phyloP scores from a whole-genome alignment of 35 echinoderm and acorn worm genomes.

The Anneissia japonica region DNA sequence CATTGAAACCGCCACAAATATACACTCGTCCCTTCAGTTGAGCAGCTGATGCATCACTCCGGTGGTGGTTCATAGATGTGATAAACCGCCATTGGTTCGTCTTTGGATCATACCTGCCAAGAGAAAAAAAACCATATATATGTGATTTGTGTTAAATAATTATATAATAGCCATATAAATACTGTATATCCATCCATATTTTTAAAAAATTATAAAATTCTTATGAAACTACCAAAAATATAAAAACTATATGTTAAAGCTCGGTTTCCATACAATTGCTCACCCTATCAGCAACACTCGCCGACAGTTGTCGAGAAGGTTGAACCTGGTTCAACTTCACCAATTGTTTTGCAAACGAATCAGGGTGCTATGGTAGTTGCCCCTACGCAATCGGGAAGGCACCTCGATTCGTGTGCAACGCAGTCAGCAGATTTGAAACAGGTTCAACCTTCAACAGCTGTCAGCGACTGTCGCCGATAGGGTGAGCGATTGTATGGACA shows the following conservation, averaged over 20 bases:
- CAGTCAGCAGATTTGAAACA: too few species aligned
- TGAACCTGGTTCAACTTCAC: background rate
- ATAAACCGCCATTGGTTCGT: conserved; percentile 84
- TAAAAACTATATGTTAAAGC: background rate
- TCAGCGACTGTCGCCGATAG: too few species aligned
- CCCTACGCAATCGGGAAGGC: background rate
- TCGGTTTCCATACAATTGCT: background rate
- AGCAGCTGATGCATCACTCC: conserved; percentile 81
- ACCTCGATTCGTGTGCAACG: too few species aligned
- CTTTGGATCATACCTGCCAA: conserved; percentile 52
- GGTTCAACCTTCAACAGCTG: too few species aligned
- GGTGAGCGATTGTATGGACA: background rate
- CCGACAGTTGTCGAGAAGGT: background rate
- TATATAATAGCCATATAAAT: too few species aligned
- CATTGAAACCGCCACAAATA: conserved; percentile 96
- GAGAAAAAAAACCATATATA: too few species aligned
- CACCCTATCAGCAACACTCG: background rate
- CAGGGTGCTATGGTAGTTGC: too few species aligned
- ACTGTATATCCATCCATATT: too few species aligned
- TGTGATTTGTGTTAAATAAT: background rate
- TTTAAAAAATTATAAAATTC: too few species aligned
- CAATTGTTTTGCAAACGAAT: background rate
- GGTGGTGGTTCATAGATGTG: conserved; percentile 83
- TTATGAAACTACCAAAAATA: too few species aligned
- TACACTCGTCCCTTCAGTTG: conserved; percentile 42